Percentiles rank a stretch among this genome's conserved stretches.
These are phyloP conservation scores for Phacellophora camtschatica DNA, from an alignment of 30 jellyfish, hydroid and myxozoan species.

Conservation along the genomic window DNA sequence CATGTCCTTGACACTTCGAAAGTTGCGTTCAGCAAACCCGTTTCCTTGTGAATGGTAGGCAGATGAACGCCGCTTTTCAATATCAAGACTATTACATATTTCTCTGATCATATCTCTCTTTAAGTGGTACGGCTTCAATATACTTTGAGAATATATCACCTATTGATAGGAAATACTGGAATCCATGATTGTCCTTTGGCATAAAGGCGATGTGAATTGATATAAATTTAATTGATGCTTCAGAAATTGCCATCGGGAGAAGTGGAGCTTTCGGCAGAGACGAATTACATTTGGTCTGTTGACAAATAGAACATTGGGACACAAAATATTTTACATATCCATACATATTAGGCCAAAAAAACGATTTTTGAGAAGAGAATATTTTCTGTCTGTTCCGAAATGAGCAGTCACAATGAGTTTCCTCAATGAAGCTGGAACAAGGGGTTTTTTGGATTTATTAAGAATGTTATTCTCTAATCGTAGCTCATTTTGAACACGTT, in stretches of 20 bases:
- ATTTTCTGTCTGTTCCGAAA: not conserved
- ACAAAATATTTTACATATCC: constrained; percentile 7
- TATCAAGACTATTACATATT: constrained; percentile 28
- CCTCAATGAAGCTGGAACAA: not conserved
- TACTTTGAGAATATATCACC: constrained; percentile 1
- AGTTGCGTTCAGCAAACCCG: constrained; percentile 56
- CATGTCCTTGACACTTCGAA: constrained; percentile 61
- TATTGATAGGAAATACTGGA: not conserved
- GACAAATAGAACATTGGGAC: not conserved
- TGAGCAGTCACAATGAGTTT: not conserved
- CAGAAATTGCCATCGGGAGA: constrained; percentile 4
- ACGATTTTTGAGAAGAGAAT: not conserved
- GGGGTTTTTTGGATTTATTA: not conserved
- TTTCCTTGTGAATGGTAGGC: constrained; percentile 69
- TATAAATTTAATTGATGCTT: not conserved
- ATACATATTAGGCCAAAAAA: constrained; percentile 32
- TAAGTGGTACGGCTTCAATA: constrained; percentile 21
- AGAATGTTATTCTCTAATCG: not conserved
- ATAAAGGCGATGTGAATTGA: constrained; percentile 10
- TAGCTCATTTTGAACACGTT: not conserved
- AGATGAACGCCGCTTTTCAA: constrained; percentile 56
- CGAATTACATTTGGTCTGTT: constrained; percentile 20
- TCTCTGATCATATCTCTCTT: constrained; percentile 31
- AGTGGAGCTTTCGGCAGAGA: constrained; percentile 51
- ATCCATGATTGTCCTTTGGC: constrained; percentile 6